Percentiles rank a stretch among this genome's conserved stretches.
Evolutionary conservation across 2,797 vertebrate species (phyloP).

Genomic region (Lycodopsis pacificus): DNA sequence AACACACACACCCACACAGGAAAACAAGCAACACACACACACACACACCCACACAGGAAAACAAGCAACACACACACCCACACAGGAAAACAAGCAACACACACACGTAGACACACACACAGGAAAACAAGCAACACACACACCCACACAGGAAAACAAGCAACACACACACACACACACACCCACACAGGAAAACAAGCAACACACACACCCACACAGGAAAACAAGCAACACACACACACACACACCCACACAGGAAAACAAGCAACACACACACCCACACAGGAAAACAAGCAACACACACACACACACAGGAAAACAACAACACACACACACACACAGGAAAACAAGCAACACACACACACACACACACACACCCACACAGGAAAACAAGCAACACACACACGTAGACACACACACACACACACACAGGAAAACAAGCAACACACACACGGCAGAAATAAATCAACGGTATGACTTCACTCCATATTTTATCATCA

Average conservation of each 20-base stretch:
- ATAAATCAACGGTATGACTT: conserved; percentile 52
- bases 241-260: conserved; percentile 12
- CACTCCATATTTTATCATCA: conserved; percentile 63
- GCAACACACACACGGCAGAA: conserved; percentile 27
- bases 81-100: conserved; percentile 27
- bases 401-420: conserved; percentile 18
- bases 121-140: conserved; percentile 31
- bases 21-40: conserved; percentile 34
- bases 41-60: conserved; percentile 12
- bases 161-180: conserved; percentile 37
- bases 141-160: conserved; percentile 23
- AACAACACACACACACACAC: conserved; percentile 43
- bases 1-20: conserved; percentile 27
- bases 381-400: too few species aligned
- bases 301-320: conserved; percentile 29
- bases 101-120: conserved; percentile 21
- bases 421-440: conserved; percentile 19
- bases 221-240: conserved; percentile 34
- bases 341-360: too few species aligned
- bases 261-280: conserved; percentile 33
- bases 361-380: conserved; percentile 14
- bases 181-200: conserved; percentile 21
- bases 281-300: conserved; percentile 39
- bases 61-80: conserved; percentile 33
- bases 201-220: conserved; percentile 27